phyloP scores from a whole-genome alignment of 1,140 invertebrate species.

The Drosophila parabipectinata region DNA sequence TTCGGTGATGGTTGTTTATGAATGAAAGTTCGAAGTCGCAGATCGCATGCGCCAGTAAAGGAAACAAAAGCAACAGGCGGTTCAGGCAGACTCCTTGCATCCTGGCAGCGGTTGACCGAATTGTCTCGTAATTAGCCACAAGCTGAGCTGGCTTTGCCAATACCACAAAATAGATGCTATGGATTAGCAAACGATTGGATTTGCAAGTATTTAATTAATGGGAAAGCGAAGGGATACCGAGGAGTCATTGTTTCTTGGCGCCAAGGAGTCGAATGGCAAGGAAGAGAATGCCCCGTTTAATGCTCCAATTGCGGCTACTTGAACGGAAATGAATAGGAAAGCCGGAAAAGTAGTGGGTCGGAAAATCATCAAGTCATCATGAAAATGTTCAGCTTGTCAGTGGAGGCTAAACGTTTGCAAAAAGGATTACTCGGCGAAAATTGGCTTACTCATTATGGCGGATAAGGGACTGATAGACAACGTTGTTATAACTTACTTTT shows the following conservation, averaged over 20 bases:
- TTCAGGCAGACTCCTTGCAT: constrained; percentile 8
- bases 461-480: not conserved
- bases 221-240: not conserved
- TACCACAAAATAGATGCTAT: constrained; percentile 23
- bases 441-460: not conserved
- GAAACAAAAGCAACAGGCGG: constrained; percentile 44
- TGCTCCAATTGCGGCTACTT: constrained; percentile 35
- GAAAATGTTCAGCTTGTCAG: constrained; percentile 11
- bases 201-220: constrained; percentile 33
- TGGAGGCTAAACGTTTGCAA: constrained; percentile 1
- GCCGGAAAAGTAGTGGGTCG: constrained; percentile 20
- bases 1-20: constrained; percentile 46
- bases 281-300: constrained; percentile 22
- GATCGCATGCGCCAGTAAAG: constrained; percentile 49
- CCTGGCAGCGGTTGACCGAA: constrained; percentile 18
- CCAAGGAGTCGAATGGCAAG: constrained; percentile 13
- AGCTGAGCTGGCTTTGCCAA: constrained; percentile 26
- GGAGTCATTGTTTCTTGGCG: constrained; percentile 8
- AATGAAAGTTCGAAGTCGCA: constrained; percentile 42
- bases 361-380: constrained; percentile 54
- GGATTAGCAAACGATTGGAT: constrained; percentile 35
- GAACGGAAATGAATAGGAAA: constrained; percentile 22
- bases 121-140: constrained; percentile 22
- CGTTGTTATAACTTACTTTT: not conserved
- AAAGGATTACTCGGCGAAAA: not conserved